Percentiles rank a stretch among this genome's conserved stretches.
phyloP scores from a whole-genome alignment of 2,113 vertebrate species.

The Malurus melanocephalus region DNA sequence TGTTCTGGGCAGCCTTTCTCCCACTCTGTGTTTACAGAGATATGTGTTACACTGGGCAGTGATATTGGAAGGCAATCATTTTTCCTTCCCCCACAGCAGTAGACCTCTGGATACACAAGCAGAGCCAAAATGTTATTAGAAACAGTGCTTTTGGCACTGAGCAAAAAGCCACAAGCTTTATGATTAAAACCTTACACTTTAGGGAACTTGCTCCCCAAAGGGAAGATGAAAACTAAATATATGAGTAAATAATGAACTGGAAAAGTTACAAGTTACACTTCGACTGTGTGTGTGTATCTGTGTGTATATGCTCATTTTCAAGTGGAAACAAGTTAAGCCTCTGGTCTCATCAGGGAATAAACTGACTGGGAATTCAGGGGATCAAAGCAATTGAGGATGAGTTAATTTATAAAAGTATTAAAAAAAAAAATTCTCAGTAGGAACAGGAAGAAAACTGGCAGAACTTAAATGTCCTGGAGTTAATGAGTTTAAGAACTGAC shows the following conservation, averaged over 20 bases:
- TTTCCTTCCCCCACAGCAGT: background rate
- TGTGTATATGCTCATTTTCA: background rate
- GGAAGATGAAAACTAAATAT: slow-evolving; percentile 35
- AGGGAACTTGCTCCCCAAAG: slow-evolving; percentile 1
- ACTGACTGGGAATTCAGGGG: slow-evolving; percentile 22
- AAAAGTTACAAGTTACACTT: slow-evolving; percentile 13
- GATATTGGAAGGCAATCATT: background rate
- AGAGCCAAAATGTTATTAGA: slow-evolving; percentile 19
- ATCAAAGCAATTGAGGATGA: slow-evolving; percentile 32
- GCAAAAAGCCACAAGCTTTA: background rate
- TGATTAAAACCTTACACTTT: slow-evolving; percentile 34
- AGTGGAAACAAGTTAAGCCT: slow-evolving; percentile 8
- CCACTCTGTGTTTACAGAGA: background rate
- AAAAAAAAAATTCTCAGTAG: slow-evolving; percentile 1
- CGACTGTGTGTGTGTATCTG: background rate
- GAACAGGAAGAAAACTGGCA: slow-evolving; percentile 7
- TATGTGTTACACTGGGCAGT: background rate
- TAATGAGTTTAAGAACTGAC: slow-evolving; percentile 35
- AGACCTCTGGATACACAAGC: background rate
- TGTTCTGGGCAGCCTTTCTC: background rate
- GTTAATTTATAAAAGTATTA: slow-evolving; percentile 6
- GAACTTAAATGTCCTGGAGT: slow-evolving; percentile 2
- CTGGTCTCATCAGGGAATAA: slow-evolving; percentile 35
- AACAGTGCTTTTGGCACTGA: slow-evolving; percentile 8
- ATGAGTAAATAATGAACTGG: slow-evolving; percentile 35